These are phyloP conservation scores for Petrolisthes cinctipes DNA, from an alignment of 2,888 invertebrate species.

Conservation along the genomic window DNA sequence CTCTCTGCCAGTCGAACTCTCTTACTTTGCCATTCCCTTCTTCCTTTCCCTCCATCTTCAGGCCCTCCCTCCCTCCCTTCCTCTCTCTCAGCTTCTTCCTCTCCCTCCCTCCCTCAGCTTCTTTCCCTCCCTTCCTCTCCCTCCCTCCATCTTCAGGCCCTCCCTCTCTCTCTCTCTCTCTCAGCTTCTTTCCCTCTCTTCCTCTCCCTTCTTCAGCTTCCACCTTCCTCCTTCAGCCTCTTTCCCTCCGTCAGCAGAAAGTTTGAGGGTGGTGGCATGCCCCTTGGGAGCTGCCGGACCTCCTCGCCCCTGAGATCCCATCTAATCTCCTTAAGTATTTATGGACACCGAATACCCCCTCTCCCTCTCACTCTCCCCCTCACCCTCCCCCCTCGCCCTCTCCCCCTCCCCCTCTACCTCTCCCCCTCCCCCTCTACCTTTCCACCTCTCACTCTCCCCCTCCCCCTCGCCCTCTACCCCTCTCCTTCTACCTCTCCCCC, in stretches of 20 bases:
- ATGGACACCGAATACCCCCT: conserved; percentile 54
- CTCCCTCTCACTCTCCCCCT: not conserved
- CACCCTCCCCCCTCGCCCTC: too few relatives aligned
- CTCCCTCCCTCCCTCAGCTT: not conserved
- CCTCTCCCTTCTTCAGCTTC: not conserved
- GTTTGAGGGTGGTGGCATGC: conserved; percentile 16
- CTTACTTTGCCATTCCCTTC: not conserved
- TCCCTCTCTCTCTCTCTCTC: not conserved
- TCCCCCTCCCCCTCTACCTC: too few relatives aligned
- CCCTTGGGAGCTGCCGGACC: conserved; percentile 37
- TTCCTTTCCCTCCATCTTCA: not conserved
- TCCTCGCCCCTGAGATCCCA: conserved; percentile 54
- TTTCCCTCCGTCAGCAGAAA: conserved; percentile 34
- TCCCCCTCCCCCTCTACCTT: too few relatives aligned
- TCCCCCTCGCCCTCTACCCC: too few relatives aligned
- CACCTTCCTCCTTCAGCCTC: not conserved
- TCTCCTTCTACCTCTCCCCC: too few relatives aligned
- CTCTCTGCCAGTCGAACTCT: not conserved
- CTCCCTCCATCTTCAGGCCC: not conserved
- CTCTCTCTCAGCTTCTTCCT: not conserved
- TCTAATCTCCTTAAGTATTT: conserved; percentile 59
- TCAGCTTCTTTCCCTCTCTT: not conserved
- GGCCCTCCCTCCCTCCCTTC: conserved; percentile 4
- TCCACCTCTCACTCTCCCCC: too few relatives aligned
- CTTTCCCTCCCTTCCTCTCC: not conserved